Evolutionary conservation across 2,797 vertebrate genomes (phyloP).

Genomic region (Rousettus madagascariensis): DNA sequence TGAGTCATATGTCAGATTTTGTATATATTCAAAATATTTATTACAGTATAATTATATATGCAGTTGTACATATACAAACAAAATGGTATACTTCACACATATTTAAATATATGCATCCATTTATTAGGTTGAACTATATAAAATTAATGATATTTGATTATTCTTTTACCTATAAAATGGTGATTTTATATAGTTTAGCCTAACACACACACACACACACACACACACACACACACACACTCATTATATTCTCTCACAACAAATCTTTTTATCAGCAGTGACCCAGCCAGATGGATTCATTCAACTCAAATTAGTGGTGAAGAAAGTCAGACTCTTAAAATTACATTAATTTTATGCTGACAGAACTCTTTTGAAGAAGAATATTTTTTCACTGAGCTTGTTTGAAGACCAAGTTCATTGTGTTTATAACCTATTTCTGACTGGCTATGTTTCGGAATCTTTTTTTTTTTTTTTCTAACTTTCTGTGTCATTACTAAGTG

Average conservation of each 20-base stretch:
- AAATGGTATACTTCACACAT: not conserved
- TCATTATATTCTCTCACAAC: not conserved
- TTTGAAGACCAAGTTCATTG: slow-evolving; percentile 30
- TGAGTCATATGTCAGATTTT: not conserved
- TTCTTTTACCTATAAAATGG: not conserved
- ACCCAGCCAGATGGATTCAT: slow-evolving; percentile 27
- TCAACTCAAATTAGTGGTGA: slow-evolving; percentile 29
- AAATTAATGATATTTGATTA: not conserved
- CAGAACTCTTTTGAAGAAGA: slow-evolving; percentile 49
- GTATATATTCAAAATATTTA: not conserved
- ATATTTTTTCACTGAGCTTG: slow-evolving; percentile 54
- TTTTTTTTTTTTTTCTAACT: not conserved
- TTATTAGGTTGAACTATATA: not conserved
- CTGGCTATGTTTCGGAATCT: slow-evolving; percentile 1
- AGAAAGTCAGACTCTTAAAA: slow-evolving; percentile 41
- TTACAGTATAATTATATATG: not conserved
- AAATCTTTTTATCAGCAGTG: slow-evolving; percentile 6
- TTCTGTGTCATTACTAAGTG: slow-evolving; percentile 64
- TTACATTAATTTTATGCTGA: slow-evolving; percentile 47
- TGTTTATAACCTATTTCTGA: slow-evolving; percentile 70
- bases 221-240: not conserved
- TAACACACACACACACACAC: not conserved
- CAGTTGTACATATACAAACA: not conserved
- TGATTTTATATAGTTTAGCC: not conserved
- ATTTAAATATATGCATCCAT: not conserved